phyloP scores from a whole-genome alignment of 2,113 vertebrate species.

The Opisthocomus hoazin region DNA sequence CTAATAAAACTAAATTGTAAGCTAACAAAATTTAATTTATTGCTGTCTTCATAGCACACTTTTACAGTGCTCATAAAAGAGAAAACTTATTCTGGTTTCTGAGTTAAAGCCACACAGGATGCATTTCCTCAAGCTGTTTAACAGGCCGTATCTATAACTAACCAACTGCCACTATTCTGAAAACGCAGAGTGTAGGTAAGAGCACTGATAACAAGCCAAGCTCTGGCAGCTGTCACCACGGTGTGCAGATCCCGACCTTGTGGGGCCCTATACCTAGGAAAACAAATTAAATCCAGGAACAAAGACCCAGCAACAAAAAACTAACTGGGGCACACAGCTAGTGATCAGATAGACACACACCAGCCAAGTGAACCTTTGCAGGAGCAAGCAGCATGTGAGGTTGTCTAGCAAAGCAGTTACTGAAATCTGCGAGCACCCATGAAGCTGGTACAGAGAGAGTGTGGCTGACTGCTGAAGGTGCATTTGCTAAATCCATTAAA shows the following conservation, averaged over 20 bases:
- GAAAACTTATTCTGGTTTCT: not conserved
- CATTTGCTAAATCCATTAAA: not conserved
- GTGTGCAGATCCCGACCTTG: not conserved
- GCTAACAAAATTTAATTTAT: not conserved
- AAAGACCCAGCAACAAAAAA: not conserved
- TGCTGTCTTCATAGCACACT: not conserved
- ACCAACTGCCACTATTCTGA: not conserved
- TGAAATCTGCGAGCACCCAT: not conserved
- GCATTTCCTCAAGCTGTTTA: not conserved
- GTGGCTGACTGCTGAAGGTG: accelerated
- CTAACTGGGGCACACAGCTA: not conserved
- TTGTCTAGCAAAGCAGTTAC: not conserved
- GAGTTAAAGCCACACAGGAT: not conserved
- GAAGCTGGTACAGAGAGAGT: not conserved
- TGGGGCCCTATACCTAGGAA: not conserved
- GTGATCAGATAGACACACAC: not conserved
- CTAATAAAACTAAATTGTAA: not conserved
- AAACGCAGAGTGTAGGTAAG: not conserved
- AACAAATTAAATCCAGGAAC: not conserved
- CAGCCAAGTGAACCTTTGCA: not conserved
- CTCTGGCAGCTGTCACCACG: not conserved
- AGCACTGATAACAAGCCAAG: not conserved
- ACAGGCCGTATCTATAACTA: not conserved
- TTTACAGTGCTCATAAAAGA: not conserved
- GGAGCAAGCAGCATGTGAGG: not conserved